A percentile compares a stretch with the other conserved stretches of the same genome.
Evolutionary conservation across 2,797 vertebrate genomes (phyloP).

Genomic region (Chlorospingus semifuscus): DNA sequence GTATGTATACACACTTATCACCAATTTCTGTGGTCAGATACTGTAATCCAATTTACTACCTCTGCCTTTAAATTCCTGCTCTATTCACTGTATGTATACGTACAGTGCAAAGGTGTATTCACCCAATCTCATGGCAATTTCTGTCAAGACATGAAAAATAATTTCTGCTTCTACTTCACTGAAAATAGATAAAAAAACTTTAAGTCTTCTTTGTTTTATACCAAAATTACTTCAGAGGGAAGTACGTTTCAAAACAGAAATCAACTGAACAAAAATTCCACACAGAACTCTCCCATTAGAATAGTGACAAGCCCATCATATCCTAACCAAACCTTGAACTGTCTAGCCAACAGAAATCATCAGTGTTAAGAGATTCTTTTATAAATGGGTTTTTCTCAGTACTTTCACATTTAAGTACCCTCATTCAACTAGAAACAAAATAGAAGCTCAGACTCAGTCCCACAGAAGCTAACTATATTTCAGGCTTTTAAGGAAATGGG

Average conservation of each 20-base stretch:
- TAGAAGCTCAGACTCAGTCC: neutral
- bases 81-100: neutral
- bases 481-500: neutral
- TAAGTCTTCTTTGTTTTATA: neutral
- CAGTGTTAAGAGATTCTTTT: neutral
- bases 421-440: neutral
- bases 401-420: neutral
- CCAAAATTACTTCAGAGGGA: neutral
- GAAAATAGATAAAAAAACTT: neutral
- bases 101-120: neutral
- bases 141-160: neutral
- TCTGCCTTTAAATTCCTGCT: neutral
- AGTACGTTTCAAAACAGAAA: neutral
- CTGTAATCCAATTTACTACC: neutral
- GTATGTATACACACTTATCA: neutral
- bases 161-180: neutral
- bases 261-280: neutral
- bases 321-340: neutral
- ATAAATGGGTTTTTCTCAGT: fast-evolving
- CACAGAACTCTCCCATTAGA: neutral
- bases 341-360: neutral
- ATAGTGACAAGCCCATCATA: neutral
- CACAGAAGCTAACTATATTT: neutral
- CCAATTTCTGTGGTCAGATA: neutral
- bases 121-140: neutral